Conservation (phyloP, 2,113 vertebrate genomes). For the Zosterops japonicus region DNA sequence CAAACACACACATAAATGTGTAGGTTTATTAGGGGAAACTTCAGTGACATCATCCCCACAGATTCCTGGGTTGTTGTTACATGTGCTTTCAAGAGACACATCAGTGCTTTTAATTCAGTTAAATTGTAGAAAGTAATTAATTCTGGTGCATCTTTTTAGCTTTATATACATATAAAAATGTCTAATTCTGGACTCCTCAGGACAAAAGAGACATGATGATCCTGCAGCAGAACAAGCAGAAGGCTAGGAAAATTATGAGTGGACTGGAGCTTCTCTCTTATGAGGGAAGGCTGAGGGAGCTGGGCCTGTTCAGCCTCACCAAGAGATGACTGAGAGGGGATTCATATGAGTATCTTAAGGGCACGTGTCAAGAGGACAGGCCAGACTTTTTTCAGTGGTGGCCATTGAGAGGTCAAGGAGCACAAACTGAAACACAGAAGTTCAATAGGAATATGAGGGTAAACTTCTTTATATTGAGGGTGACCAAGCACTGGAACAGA, state of each 20-base stretch:
- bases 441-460: not conserved
- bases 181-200: not conserved
- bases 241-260: not conserved
- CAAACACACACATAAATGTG: not conserved
- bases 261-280: not conserved
- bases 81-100: not conserved
- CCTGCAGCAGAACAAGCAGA: not conserved
- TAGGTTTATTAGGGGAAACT: not conserved
- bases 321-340: not conserved
- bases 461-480: not conserved
- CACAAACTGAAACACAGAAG: not conserved
- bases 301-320: not conserved
- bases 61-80: not conserved
- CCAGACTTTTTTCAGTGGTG: not conserved
- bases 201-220: not conserved
- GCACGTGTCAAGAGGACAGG: no score
- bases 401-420: rapidly evolving
- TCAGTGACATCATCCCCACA: not conserved
- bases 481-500: not conserved
- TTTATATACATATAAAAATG: not conserved
- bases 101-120: not conserved
- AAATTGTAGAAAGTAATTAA: not conserved
- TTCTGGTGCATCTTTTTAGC: not conserved
- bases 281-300: not conserved
- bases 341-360: rapidly evolving